A percentile compares a stretch with the other conserved stretches of the same genome.
Evolutionary conservation across 2,888 invertebrate species (phyloP).

Genomic region (Siphlonurus alternatus): DNA sequence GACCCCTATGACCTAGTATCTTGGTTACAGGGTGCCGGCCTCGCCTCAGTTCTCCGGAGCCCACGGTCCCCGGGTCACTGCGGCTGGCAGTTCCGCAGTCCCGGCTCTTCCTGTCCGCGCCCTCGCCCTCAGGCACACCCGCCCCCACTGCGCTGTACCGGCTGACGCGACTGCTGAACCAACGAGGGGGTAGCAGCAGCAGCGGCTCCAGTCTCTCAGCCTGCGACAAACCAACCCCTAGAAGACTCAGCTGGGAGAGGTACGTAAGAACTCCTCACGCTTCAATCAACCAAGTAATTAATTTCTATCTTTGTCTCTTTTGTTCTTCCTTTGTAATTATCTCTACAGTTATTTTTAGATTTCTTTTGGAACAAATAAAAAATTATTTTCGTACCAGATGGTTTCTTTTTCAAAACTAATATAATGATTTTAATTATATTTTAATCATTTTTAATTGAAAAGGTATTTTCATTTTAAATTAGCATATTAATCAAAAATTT

Average conservation of each 20-base stretch:
- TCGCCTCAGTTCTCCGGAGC: slow-evolving; percentile 6
- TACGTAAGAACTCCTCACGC: slow-evolving; percentile 22
- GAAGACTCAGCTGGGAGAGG: slow-evolving; percentile 48
- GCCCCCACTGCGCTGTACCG: slow-evolving; percentile 31
- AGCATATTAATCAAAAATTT: too few relatives aligned
- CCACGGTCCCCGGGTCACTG: neutral
- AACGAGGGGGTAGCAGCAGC: slow-evolving; percentile 26
- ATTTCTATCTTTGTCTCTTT: too few relatives aligned
- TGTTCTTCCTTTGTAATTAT: too few relatives aligned
- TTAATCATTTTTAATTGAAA: too few relatives aligned
- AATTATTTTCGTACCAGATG: too few relatives aligned
- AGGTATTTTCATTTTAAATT: too few relatives aligned
- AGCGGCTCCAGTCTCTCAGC: slow-evolving; percentile 20
- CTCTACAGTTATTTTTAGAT: too few relatives aligned
- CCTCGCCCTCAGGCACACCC: slow-evolving; percentile 17
- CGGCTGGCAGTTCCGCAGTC: slow-evolving; percentile 2
- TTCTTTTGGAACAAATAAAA: too few relatives aligned
- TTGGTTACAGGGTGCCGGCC: neutral
- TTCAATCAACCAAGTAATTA: too few relatives aligned
- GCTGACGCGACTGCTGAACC: slow-evolving; percentile 37
- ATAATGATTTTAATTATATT: too few relatives aligned
- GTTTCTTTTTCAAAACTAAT: too few relatives aligned
- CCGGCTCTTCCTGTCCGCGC: slow-evolving; percentile 10
- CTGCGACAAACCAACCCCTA: slow-evolving; percentile 28
- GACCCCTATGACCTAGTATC: too few relatives aligned